Evolutionary conservation across 1,140 invertebrate species (phyloP).

Genomic region (Drosophila orosa): DNA sequence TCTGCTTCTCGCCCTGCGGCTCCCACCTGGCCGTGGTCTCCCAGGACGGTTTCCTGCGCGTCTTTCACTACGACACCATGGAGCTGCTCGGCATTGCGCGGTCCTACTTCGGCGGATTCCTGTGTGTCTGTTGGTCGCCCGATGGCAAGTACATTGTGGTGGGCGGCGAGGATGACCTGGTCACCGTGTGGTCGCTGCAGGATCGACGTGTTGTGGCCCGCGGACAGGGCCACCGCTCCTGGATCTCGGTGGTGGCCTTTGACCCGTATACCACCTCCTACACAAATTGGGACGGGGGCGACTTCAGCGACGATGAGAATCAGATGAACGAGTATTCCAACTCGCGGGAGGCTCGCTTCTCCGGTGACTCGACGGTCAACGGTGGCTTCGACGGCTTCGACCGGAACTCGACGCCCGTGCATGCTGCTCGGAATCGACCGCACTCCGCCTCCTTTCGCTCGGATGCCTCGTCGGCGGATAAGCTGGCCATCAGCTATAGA

Average conservation of each 20-base stretch:
- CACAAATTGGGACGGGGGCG: conserved; percentile 85
- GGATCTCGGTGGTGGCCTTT: conserved; percentile 98
- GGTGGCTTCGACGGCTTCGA: conserved; percentile 84
- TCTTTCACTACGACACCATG: conserved; percentile 99
- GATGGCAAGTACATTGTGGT: conserved; percentile 98
- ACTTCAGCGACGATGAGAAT: conserved; percentile 88
- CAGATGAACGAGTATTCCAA: conserved; percentile 84
- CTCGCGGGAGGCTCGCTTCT: conserved; percentile 69
- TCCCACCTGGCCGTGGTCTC: conserved; percentile 96
- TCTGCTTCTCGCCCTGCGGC: conserved; percentile 98
- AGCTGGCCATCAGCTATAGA: conserved; percentile 90
- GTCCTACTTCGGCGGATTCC: conserved; percentile 98
- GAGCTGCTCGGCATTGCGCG: conserved; percentile 95
- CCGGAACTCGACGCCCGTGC: conserved; percentile 81
- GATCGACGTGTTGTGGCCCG: conserved; percentile 97
- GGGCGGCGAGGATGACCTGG: conserved; percentile 99
- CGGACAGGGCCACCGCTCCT: conserved; percentile 97
- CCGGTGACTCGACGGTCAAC: conserved; percentile 76
- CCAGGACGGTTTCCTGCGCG: conserved; percentile 97
- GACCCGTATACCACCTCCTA: conserved; percentile 94
- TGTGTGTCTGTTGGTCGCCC: conserved; percentile 99
- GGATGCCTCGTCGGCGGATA: conserved; percentile 84
- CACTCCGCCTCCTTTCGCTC: conserved; percentile 86
- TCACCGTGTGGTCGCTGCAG: conserved; percentile 98
- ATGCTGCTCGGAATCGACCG: conserved; percentile 82